Base-by-base conservation (phyloP, 2,888 invertebrate genomes). In the Meandrusa payeni region DNA sequence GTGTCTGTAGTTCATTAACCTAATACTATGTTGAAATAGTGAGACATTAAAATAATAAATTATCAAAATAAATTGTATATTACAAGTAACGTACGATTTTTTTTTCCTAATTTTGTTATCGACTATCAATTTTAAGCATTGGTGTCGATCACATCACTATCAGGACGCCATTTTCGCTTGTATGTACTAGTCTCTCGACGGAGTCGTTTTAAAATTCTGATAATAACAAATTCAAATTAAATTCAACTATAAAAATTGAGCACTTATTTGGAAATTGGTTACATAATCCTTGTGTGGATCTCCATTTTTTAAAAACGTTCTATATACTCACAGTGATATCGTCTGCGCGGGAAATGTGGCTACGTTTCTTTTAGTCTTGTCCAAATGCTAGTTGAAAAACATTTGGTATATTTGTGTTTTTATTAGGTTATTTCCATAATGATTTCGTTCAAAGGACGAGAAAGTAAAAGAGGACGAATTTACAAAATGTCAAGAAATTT, bases 341-440 rank as follows among this genome's bases (percentile, higher is more conserved):
- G 55, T 59, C 69, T 82, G 82, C 85, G 88, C 88, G 88, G 88
- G 88, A 88, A 88, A 88, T 85, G 82, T 81, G 72, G 70, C 70
- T 69, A 65, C 62, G 64, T 65, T 69, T 66, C 57, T 58, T 61
- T 56, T 62, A 60, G 54, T 68, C 55, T 51, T 50, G 51, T 54
- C 51, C 59, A 57, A 54, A 48, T 55, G 55, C 52, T 43, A 50
- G 50, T 33, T 44, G 38, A 43, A 40, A 51, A 55, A 47, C 51
- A 49, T 37, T 46, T 33, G 5, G 9, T 23, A 37, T 26, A 39
- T 38, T 43, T 28, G 48, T 46, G 41, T 34, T 46, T 20, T 27
- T 27, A 34, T 10, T 37, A 38, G 29, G 22, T 29, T 40, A 29
- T 31, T 22, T 52, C 28, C 9, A 46, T 43, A 26, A 85, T 85